Evolutionary conservation across 2,797 vertebrate genomes (phyloP), one percentile per base, ranked within the genome.

Genomic region (Numenius phaeopus): DNA sequence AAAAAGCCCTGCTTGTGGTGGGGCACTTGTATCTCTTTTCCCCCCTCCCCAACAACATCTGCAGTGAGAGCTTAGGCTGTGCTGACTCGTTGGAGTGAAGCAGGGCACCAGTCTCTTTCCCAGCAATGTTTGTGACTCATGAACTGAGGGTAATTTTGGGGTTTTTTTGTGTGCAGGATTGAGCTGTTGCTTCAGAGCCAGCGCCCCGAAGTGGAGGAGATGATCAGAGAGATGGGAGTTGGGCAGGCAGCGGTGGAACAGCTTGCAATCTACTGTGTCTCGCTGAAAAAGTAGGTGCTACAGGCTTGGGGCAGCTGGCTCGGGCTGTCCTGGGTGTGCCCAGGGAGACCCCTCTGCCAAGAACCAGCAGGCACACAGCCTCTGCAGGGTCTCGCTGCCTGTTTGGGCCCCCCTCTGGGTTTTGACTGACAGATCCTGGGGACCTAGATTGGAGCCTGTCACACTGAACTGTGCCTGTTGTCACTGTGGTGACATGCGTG

Each of bases 191-290:
- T 99, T 72, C 99, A 99, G 93, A 99, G 99, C 80, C 99, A 99
- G 97, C 98, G 99, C 89, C 96, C 98, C 0, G 99, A 99, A 95
- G 99, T 99, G 88, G 99, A 99, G 95, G 98, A 99, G 97, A 99
- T 99, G 99, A 99, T 99, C 97, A 98, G 97, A 86, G 99, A 99
- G 77, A 99, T 99, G 98, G 99, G 99, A 29, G 98, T 98, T 1
- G 99, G 99, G 84, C 99, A 99, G 67, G 97, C 99, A 4, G 99
- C 99, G 0, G 98, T 99, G 93, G 99, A 99, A 94, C 99, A 99
- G 97, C 98, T 99, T 78, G 99, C 99, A 0, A 97, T 99, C 94
- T 99, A 99, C 97, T 99, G 99, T 65, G 98, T 99, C 86, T 99
- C 99, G 1, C 98, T 99, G 62, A 99, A 99, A 98, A 99, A 99